Conservation (phyloP, 2,113 vertebrate genomes). For the Anseranas semipalmata region DNA sequence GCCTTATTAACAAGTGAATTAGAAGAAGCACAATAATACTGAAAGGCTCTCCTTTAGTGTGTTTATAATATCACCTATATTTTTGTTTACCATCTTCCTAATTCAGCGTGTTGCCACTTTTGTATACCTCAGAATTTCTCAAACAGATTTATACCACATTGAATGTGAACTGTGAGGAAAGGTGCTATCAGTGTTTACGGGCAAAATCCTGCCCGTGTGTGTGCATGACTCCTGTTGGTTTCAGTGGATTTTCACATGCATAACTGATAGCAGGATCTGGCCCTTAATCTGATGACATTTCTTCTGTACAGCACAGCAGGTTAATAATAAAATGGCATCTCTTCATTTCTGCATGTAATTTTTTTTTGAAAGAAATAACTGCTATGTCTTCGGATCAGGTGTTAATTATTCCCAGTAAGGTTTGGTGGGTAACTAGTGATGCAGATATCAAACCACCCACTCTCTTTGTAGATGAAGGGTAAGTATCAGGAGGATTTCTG, state of each 20-base stretch:
- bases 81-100: conserved; percentile 44
- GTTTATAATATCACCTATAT: conserved; percentile 35
- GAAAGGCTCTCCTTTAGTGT: conserved; percentile 2
- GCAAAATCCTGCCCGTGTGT: background rate
- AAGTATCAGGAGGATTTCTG: conserved; percentile 58
- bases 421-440: conserved; percentile 67
- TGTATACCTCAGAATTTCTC: conserved; percentile 34
- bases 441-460: conserved; percentile 64
- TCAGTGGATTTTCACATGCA: background rate
- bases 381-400: conserved; percentile 63
- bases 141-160: conserved; percentile 56
- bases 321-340: conserved; percentile 76
- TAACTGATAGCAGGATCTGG: background rate
- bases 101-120: conserved; percentile 51
- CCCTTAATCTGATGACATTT: conserved; percentile 64
- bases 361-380: conserved; percentile 22
- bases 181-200: conserved; percentile 49
- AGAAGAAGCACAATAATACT: conserved; percentile 29
- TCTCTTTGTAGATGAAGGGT: conserved; percentile 62
- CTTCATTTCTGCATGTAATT: conserved; percentile 42
- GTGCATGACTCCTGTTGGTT: background rate
- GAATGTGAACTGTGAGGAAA: conserved; percentile 70
- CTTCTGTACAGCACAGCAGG: conserved; percentile 40
- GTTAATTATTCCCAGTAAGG: conserved; percentile 72
- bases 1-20: conserved; percentile 17